Conservation (phyloP, 2,113 vertebrate genomes). For the Corythaixoides concolor region DNA sequence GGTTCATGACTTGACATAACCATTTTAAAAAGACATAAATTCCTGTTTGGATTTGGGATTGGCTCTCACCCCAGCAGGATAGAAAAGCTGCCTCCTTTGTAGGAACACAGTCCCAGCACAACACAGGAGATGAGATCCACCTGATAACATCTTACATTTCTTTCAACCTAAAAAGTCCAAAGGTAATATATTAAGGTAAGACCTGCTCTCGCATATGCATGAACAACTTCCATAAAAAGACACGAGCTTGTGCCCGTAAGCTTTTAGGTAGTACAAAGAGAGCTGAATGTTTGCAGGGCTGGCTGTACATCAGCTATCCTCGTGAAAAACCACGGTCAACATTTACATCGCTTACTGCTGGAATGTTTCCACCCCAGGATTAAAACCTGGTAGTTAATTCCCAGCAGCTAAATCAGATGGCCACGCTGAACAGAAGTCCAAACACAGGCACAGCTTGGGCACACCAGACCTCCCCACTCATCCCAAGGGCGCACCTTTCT, state of each 20-base stretch:
- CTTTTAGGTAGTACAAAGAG: not conserved
- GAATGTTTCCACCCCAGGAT: not conserved
- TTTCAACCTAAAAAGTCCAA: constrained; percentile 23
- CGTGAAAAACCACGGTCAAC: not conserved
- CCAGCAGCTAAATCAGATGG: not conserved
- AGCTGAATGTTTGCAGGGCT: not conserved
- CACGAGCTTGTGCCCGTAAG: not conserved
- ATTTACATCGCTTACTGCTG: not conserved
- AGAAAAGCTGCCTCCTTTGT: constrained; percentile 24
- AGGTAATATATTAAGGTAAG: constrained; percentile 1
- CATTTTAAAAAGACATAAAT: constrained; percentile 35
- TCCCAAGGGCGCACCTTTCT: not conserved
- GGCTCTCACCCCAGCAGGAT: constrained; percentile 30
- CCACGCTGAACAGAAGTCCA: not conserved
- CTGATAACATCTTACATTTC: constrained; percentile 15
- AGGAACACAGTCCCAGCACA: constrained; percentile 22
- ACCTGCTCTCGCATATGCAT: not conserved
- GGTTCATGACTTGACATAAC: constrained; percentile 24
- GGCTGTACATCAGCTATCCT: not conserved
- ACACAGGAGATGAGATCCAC: constrained; percentile 38
- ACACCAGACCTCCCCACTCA: not conserved
- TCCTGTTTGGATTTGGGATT: constrained; percentile 50
- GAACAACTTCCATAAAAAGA: not conserved
- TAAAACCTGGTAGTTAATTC: not conserved
- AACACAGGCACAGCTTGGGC: not conserved